Evolutionary conservation across 2,113 vertebrate genomes (phyloP).

Genomic region (Aegithalos caudatus): DNA sequence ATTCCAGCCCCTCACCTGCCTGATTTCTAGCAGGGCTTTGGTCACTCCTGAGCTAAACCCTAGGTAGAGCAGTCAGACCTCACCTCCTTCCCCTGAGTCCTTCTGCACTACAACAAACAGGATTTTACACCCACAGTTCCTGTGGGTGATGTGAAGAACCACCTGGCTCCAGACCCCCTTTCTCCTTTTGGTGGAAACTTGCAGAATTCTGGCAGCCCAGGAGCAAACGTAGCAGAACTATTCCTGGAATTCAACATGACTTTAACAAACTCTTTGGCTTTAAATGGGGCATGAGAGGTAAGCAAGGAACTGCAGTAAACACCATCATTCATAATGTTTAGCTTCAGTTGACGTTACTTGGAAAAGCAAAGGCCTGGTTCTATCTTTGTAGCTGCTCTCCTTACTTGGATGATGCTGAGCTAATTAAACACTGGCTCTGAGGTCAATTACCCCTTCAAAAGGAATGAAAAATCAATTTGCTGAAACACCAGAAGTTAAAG

Average conservation of each 20-base stretch:
- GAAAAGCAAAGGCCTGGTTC: background rate
- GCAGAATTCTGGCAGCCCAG: background rate
- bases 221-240: background rate
- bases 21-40: background rate
- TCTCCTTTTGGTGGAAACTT: background rate
- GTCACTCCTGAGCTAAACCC: background rate
- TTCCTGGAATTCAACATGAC: background rate
- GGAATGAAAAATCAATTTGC: slow-evolving; percentile 50
- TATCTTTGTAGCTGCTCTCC: background rate
- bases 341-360: background rate
- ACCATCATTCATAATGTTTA: background rate
- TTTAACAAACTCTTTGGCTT: background rate
- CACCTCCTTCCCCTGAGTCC: background rate
- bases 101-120: background rate
- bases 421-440: slow-evolving; percentile 34
- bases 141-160: background rate
- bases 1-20: background rate
- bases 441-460: slow-evolving; percentile 57
- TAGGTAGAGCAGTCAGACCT: background rate
- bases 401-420: background rate
- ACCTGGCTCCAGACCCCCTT: background rate
- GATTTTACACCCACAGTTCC: background rate
- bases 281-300: background rate
- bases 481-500: slow-evolving; percentile 31
- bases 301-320: background rate